phyloP scores from a whole-genome alignment of 2,113 vertebrate species.

The Caracal caracal region DNA sequence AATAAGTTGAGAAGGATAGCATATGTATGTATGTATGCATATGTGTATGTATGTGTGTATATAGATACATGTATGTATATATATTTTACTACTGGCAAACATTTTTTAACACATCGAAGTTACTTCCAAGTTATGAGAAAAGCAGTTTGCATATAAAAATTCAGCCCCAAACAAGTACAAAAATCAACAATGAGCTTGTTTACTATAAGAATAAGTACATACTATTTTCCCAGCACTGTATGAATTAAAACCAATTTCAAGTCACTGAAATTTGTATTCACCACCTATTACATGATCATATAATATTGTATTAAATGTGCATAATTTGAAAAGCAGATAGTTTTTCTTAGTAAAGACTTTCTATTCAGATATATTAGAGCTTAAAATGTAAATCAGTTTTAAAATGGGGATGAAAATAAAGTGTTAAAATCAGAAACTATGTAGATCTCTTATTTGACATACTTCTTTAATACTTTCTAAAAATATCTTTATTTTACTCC shows the following conservation, averaged over 20 bases:
- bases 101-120: not conserved
- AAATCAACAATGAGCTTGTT: not conserved
- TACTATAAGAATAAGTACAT: not conserved
- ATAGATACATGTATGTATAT: too few species aligned
- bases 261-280: not conserved
- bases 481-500: conserved; percentile 79
- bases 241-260: conserved; percentile 26
- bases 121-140: not conserved
- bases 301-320: not conserved
- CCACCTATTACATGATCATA: not conserved
- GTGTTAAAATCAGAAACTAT: conserved; percentile 74
- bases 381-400: conserved; percentile 63
- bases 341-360: conserved; percentile 56
- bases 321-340: conserved; percentile 42
- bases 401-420: conserved; percentile 77
- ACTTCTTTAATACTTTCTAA: conserved; percentile 79
- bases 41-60: too few species aligned
- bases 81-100: not conserved
- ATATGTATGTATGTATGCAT: too few species aligned
- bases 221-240: not conserved
- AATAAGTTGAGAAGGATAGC: not conserved
- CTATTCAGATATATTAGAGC: not conserved
- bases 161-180: not conserved
- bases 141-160: not conserved
- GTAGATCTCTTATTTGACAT: conserved; percentile 68